phyloP scores from a whole-genome alignment of 2,797 vertebrate species.

The Monodelphis domestica region DNA sequence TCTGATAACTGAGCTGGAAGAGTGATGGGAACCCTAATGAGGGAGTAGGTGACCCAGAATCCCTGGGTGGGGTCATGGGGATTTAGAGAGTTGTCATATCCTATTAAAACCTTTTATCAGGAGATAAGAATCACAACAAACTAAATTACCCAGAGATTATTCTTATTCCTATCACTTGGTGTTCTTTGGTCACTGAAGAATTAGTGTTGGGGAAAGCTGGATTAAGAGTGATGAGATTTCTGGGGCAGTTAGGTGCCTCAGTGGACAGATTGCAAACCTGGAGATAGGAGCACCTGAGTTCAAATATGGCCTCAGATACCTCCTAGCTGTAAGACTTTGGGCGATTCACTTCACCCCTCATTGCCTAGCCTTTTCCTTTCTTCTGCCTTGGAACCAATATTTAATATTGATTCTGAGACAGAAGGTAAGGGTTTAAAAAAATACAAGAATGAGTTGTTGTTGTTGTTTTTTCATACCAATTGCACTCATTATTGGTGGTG shows the following conservation, averaged over 20 bases:
- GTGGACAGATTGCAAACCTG: too few relatives aligned
- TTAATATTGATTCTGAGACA: too few relatives aligned
- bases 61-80: slow-evolving; percentile 39
- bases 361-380: too few relatives aligned
- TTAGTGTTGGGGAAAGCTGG: background rate
- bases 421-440: too few relatives aligned
- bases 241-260: slow-evolving; percentile 7
- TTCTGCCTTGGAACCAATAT: too few relatives aligned
- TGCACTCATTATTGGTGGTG: background rate
- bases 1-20: background rate
- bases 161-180: background rate
- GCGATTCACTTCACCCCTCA: too few relatives aligned
- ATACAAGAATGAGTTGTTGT: too few relatives aligned
- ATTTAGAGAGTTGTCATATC: background rate
- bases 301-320: too few relatives aligned
- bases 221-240: background rate
- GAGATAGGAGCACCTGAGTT: too few relatives aligned
- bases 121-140: background rate
- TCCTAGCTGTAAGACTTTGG: too few relatives aligned
- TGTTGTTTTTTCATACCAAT: too few relatives aligned
- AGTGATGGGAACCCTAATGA: slow-evolving; percentile 49
- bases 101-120: slow-evolving; percentile 8
- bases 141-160: background rate
- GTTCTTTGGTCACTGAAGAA: background rate
- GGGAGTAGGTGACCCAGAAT: slow-evolving; percentile 10